Base-by-base conservation (phyloP, 2,888 invertebrate species). In the Norana najaformis region DNA sequence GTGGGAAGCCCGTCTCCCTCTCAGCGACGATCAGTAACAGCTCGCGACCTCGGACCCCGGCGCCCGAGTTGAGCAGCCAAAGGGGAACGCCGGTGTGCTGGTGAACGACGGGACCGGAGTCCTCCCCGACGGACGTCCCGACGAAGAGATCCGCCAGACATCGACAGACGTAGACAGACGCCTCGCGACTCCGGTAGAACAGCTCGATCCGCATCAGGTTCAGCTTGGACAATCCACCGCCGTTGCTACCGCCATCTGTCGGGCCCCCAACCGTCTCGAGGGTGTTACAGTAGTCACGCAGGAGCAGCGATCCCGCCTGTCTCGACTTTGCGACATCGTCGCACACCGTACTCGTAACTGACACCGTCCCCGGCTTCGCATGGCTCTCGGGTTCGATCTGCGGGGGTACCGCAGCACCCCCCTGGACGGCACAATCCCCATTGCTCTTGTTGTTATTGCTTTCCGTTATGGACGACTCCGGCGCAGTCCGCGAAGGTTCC, bases 51-150 rank as follows among this genome's bases (percentile, higher is more conserved):
- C 91, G 47, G 23, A 39, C 37, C 1, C 91, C 91, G 13, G 34
- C 47, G 8, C 92, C 92, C 2, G 90, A 89, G 91, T 91, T 92
- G 8, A 92, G 47, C 30, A 92, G 90, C 47, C 90, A 89, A 14
- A 92, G 91, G 14, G 91, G 92, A 8, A 92, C 91, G 14, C 92
- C 92, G 16, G 91, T 91, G 88, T 92, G 90, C 34, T 88, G 41
- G 39, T 88, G 69, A 35, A 83, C 82, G 91, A 91, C 91, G 23
- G 69, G 37, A 18, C 39, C 37, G 14, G 41, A n/a, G 23, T 89
- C 88, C 11, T 35, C 83, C 14, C 37, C 53, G 11, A n/a, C 36
- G 20, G 38, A 37, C 1, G 69, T 82, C 8, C 90, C 89, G 41
- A 89, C 35, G 41, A 47, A 88, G 20, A 91, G 38, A 41, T 91